Evolutionary conservation across 2,113 vertebrate species (phyloP).

Genomic region (Mastomys coucha): DNA sequence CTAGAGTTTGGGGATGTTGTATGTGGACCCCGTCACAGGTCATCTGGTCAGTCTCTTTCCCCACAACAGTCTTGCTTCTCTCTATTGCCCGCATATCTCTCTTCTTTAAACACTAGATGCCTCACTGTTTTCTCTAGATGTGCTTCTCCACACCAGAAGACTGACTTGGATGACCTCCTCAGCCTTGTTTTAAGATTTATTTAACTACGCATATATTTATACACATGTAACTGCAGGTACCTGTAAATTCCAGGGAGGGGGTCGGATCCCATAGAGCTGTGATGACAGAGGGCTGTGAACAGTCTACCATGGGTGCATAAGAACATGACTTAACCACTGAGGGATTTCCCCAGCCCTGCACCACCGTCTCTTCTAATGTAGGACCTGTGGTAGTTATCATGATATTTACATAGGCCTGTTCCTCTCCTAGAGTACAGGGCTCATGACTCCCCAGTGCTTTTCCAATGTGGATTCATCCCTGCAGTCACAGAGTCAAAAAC

Average conservation of each 20-base stretch:
- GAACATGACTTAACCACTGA: no score
- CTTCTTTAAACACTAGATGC: not conserved
- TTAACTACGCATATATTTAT: not conserved
- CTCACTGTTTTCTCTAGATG: not conserved
- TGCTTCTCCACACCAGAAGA: not conserved
- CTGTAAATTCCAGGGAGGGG: not conserved
- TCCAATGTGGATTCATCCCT: no score
- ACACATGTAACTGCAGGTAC: not conserved
- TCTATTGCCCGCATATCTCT: not conserved
- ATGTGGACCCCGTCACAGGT: not conserved
- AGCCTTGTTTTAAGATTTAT: not conserved
- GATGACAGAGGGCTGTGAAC: not conserved
- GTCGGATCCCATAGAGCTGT: not conserved
- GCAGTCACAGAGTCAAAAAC: not conserved
- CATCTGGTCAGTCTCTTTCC: not conserved
- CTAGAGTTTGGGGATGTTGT: not conserved
- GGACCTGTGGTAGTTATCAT: no score
- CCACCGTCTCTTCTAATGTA: no score
- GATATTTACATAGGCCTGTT: not conserved
- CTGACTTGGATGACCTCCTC: not conserved
- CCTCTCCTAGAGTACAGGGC: no score
- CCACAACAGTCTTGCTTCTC: not conserved
- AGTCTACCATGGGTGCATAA: not conserved
- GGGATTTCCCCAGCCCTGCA: not conserved
- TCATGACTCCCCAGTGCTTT: no score